These are phyloP conservation scores for Actias luna DNA, from an alignment of 2,888 invertebrate species.

Conservation along the genomic window DNA sequence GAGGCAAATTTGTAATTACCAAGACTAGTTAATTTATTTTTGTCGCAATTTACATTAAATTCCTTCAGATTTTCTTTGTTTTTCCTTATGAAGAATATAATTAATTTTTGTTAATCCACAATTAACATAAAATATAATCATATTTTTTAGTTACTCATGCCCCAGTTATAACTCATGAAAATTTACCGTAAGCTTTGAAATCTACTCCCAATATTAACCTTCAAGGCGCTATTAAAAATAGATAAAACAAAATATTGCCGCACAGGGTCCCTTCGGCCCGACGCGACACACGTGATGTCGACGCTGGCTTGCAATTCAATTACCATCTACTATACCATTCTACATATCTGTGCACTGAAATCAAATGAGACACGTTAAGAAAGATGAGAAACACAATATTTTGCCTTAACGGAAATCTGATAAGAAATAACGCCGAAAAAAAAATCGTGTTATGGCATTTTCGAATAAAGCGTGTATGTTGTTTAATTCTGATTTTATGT, in stretches of 20 bases:
- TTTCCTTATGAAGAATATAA: too few species aligned
- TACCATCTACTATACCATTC: constrained; percentile 52
- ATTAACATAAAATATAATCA: not conserved
- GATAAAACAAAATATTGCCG: constrained; percentile 73
- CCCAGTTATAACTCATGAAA: constrained; percentile 24
- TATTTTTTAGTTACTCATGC: not conserved
- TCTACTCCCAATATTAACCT: constrained; percentile 67
- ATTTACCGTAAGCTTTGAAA: constrained; percentile 55
- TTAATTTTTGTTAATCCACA: too few species aligned
- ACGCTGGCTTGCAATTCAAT: constrained; percentile 68
- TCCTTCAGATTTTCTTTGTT: too few species aligned
- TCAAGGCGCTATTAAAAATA: constrained; percentile 72
- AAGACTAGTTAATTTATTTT: too few species aligned
- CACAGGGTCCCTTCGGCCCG: constrained; percentile 50
- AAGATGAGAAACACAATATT: constrained; percentile 18
- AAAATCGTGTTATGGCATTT: not conserved
- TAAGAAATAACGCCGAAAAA: not conserved
- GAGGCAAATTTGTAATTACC: too few species aligned
- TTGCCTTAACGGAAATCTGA: constrained; percentile 6
- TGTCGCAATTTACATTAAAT: too few species aligned
- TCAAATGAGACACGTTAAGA: constrained; percentile 49
- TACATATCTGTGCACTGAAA: constrained; percentile 46
- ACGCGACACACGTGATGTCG: constrained; percentile 53
- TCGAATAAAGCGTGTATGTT: not conserved
- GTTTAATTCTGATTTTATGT: not conserved